phyloP scores from a whole-genome alignment of 64 coral and sea anemone genomes.

The Catalaphyllia jardinei region DNA sequence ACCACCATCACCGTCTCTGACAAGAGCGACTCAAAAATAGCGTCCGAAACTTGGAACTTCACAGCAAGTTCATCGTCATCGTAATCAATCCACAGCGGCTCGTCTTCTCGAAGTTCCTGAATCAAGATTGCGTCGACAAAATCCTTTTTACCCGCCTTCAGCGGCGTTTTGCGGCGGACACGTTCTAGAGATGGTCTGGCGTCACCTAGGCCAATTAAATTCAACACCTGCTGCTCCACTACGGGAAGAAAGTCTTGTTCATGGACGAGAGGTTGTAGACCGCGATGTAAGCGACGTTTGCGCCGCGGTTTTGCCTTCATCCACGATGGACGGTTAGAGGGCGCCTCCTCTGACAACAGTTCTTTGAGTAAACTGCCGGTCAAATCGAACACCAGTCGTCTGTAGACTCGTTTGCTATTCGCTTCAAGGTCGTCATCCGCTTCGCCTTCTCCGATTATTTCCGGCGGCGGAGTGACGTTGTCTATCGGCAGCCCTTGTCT shows the following conservation, averaged over 20 bases:
- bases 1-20: slow-evolving; percentile 92
- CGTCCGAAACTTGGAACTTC: slow-evolving; percentile 99
- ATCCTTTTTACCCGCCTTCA: slow-evolving; percentile 94
- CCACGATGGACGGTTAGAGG: slow-evolving; percentile 68
- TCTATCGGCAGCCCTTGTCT: slow-evolving; percentile 52
- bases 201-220: slow-evolving; percentile 85
- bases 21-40: slow-evolving; percentile 92
- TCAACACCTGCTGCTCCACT: slow-evolving; percentile 78
- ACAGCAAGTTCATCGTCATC: slow-evolving; percentile 95
- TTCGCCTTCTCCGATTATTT: slow-evolving; percentile 49
- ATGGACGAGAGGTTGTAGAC: slow-evolving; percentile 59
- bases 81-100: slow-evolving; percentile 96
- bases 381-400: slow-evolving; percentile 80
- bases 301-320: slow-evolving; percentile 81
- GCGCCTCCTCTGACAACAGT: slow-evolving; percentile 65
- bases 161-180: slow-evolving; percentile 89
- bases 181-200: slow-evolving; percentile 78
- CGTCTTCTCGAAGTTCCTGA: slow-evolving; percentile 93
- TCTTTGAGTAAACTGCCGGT: slow-evolving; percentile 85
- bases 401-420: slow-evolving; percentile 81
- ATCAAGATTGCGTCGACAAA: slow-evolving; percentile 95
- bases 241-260: slow-evolving; percentile 78
- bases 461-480: slow-evolving; percentile 42
- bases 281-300: slow-evolving; percentile 82
- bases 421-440: slow-evolving; percentile 67